These are phyloP conservation scores for Pomacea canaliculata DNA, from an alignment of 2,888 invertebrate genomes.

Conservation along the genomic window DNA sequence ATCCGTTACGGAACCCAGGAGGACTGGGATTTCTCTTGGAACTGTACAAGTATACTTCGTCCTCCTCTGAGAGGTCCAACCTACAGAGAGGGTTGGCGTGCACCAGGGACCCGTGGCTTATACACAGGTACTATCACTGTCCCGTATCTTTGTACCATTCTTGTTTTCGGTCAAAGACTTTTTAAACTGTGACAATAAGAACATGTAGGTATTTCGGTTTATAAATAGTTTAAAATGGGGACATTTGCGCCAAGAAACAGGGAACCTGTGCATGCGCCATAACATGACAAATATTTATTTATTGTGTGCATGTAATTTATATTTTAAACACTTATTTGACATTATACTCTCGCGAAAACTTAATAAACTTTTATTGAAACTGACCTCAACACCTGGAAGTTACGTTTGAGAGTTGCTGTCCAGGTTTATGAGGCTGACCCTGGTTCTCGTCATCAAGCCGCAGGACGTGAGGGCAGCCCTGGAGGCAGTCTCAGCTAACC, in stretches of 20 bases:
- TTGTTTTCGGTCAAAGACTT: not conserved
- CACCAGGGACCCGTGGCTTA: slow-evolving; percentile 3
- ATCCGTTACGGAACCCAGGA: slow-evolving; percentile 1
- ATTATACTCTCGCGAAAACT: too few species aligned
- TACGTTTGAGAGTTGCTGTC: not conserved
- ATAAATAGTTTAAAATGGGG: too few species aligned
- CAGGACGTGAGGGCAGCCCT: slow-evolving; percentile 56
- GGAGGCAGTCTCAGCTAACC: slow-evolving; percentile 50
- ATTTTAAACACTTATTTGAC: too few species aligned
- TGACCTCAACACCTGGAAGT: too few species aligned
- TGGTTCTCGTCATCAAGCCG: slow-evolving; percentile 49
- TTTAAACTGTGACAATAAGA: not conserved
- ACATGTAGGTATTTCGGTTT: not conserved
- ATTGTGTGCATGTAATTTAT: too few species aligned
- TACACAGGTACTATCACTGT: not conserved
- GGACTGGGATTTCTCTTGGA: slow-evolving; percentile 10
- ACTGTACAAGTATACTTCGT: not conserved
- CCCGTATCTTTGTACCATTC: not conserved
- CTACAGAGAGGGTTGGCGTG: slow-evolving; percentile 5
- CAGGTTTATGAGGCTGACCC: slow-evolving; percentile 53
- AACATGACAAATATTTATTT: too few species aligned
- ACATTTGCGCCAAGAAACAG: too few species aligned
- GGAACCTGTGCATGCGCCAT: too few species aligned
- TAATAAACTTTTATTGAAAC: too few species aligned
- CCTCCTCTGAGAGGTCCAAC: slow-evolving; percentile 6